Base-by-base conservation (phyloP, 37 sponge, comb jelly and placozoan species). In the Axinella damicornis region DNA sequence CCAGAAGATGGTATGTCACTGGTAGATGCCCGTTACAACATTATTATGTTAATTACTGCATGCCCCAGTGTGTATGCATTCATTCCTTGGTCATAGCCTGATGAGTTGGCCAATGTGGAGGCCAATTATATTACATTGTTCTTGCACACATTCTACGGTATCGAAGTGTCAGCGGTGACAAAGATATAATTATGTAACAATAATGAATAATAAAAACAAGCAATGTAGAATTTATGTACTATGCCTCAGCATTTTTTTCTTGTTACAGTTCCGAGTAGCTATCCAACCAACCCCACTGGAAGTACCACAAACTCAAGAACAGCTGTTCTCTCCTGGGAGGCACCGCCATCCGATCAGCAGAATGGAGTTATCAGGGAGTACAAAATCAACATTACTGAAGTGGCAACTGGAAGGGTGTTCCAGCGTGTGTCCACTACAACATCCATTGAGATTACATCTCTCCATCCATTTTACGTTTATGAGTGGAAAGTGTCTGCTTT, bases 401-500 rank as follows among this genome's bases (percentile, higher is more conserved):
- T 67, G 9, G 33, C 27, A 19, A 67, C 68, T 31, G 68, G 68
- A 12, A 34, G 19, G 33, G 32, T 67, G 68, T 30, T 31, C 28
- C 68, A 67, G 68, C 33, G 46, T 46, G 46, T 46, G 46, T 46
- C 53, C 11, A 9, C 53, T 14, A 78, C 78, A 20, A 78, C 78
- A 24, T 52, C 52, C 32, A 63, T 83, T 20, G 32, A 37, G 19
- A 39, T 86, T 35, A 18, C 32, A 68, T 28, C 41, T 28, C 87
- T 87, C 20, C 88, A 88, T 55, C 88, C 88, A 19, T 46, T 67
- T 41, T 81, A 88, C 56, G 81, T 82, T 39, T 88, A 88, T 66
- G 11, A 75, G 13, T 81, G 69, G 28, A 35, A 9, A 21, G 81
- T 88, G 19, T 36, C 82, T 27, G 88, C 88, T 27, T 65, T 53